A percentile compares a stretch with the other conserved stretches of the same genome.
Evolutionary conservation across 2,797 vertebrate genomes (phyloP).

Genomic region (Tachyglossus aculeatus): DNA sequence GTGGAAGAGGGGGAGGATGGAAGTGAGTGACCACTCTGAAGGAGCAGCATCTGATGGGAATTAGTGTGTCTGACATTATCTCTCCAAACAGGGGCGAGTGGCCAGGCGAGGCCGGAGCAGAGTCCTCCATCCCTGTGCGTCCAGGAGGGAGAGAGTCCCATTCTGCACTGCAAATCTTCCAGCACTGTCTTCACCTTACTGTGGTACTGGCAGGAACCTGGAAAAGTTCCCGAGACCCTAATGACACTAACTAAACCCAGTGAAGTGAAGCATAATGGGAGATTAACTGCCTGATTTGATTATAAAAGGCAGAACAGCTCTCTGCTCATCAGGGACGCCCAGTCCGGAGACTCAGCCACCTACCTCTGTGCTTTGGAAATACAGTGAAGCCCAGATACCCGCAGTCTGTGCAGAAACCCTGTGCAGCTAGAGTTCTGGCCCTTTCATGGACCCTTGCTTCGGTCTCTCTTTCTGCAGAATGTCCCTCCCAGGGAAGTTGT

Average conservation of each 20-base stretch:
- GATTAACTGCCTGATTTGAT: neutral
- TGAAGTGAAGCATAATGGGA: rapidly evolving
- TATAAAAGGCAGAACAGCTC: neutral
- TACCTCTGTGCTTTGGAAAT: conserved; percentile 20
- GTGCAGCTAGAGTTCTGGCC: neutral
- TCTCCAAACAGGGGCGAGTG: too few relatives aligned
- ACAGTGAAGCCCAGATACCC: neutral
- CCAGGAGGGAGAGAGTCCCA: neutral
- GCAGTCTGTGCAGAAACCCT: neutral
- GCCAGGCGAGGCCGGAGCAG: too few relatives aligned
- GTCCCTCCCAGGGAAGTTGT: too few relatives aligned
- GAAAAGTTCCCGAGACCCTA: neutral
- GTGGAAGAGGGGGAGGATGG: too few relatives aligned
- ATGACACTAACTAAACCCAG: rapidly evolving
- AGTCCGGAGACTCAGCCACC: neutral
- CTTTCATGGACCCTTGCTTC: too few relatives aligned
- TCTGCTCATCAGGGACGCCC: neutral
- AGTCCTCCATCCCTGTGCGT: too few relatives aligned
- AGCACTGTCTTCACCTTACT: neutral
- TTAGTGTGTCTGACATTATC: too few relatives aligned
- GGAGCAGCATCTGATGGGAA: neutral
- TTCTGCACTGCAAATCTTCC: neutral
- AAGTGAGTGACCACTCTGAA: too few relatives aligned
- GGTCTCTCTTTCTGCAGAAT: too few relatives aligned
- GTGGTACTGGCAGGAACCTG: neutral